Conservation (phyloP, 1,140 invertebrate species). For the Pantala flavescens region DNA sequence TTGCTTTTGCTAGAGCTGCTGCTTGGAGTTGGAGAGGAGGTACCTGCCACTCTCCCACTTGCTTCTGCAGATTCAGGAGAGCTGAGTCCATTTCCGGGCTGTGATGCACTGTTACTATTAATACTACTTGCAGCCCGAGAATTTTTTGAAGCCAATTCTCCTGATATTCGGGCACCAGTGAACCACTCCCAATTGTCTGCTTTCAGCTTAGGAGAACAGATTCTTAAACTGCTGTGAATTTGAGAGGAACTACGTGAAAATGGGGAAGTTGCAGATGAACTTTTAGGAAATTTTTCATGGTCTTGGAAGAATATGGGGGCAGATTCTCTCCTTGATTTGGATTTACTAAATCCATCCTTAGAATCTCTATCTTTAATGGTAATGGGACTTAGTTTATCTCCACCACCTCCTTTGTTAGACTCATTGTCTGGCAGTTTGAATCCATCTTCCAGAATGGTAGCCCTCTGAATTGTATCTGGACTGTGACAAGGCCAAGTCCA, state of each 20-base stretch:
- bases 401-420: background rate
- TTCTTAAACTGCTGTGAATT: background rate
- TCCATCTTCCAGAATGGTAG: background rate
- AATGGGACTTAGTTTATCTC: background rate
- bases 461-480: background rate
- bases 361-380: background rate
- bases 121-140: background rate
- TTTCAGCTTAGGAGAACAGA: background rate
- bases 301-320: background rate
- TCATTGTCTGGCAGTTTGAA: background rate
- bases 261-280: background rate
- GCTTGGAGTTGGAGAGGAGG: background rate
- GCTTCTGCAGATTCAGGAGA: background rate
- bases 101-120: background rate
- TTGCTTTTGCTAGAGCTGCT: background rate
- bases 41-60: background rate
- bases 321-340: background rate
- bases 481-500: background rate
- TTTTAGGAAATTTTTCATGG: background rate
- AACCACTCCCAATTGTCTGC: conserved; percentile 4
- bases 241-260: background rate
- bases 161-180: background rate
- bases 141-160: background rate
- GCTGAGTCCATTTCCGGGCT: background rate
- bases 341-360: background rate